These are phyloP conservation scores for Leptothorax acervorum DNA, from an alignment of 2,888 invertebrate genomes.

Conservation along the genomic window DNA sequence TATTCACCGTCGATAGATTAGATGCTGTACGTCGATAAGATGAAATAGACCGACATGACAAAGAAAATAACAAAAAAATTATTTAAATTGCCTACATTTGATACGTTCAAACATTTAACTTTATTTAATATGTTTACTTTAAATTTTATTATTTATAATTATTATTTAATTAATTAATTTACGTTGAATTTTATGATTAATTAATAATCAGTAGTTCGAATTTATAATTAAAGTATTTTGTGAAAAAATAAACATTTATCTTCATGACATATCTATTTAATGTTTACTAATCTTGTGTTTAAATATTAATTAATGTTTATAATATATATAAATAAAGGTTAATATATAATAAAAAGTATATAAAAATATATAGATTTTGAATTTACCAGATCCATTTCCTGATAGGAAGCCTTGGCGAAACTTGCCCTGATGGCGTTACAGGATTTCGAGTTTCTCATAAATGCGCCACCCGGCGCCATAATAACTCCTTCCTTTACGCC, in stretches of 20 bases:
- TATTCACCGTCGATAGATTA: slow-evolving; percentile 3
- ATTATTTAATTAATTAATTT: neutral
- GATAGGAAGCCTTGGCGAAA: slow-evolving; percentile 89
- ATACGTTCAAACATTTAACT: neutral
- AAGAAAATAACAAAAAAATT: no score
- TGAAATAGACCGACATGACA: neutral
- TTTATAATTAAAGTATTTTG: neutral
- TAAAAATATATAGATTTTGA: neutral
- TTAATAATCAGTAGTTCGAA: neutral
- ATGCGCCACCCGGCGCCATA: slow-evolving; percentile 92
- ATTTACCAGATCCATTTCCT: slow-evolving; percentile 88
- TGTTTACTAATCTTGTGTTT: neutral
- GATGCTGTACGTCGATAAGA: neutral
- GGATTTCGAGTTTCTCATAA: slow-evolving; percentile 89
- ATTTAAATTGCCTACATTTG: neutral
- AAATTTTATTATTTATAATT: neutral
- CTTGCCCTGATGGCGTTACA: slow-evolving; percentile 91
- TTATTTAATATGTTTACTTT: neutral
- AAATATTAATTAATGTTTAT: neutral
- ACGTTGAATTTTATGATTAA: neutral
- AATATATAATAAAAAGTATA: neutral
- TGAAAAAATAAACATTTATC: neutral
- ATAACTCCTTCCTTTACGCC: slow-evolving; percentile 90
- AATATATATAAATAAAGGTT: neutral
- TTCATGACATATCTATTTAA: neutral